These are phyloP conservation scores for Rhinolophus ferrumequinum DNA, from an alignment of 2,113 vertebrate genomes.

Conservation along the genomic window DNA sequence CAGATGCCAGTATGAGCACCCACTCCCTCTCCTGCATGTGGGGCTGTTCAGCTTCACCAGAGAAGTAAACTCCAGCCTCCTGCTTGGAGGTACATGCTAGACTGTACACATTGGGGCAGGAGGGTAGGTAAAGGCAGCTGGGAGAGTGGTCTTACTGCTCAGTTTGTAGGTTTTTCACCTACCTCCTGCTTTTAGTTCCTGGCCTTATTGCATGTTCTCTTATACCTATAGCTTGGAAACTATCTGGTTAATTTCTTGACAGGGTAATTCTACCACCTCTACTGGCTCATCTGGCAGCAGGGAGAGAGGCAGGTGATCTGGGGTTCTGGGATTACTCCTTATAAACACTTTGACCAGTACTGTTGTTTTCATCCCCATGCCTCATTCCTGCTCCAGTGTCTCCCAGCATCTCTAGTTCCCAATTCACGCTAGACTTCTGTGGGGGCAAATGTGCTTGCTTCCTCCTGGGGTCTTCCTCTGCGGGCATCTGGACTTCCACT, in stretches of 20 bases:
- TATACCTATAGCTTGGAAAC: not conserved
- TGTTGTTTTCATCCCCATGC: not conserved
- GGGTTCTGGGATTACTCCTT: not conserved
- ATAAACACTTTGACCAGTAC: not conserved
- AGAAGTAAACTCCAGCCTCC: not conserved
- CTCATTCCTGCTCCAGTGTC: not conserved
- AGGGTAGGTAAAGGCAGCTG: not conserved
- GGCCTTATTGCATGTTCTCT: not conserved
- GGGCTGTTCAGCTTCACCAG: not conserved
- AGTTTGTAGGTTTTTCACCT: not conserved
- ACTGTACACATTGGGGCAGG: not conserved
- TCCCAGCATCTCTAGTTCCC: not conserved
- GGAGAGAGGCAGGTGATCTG: not conserved
- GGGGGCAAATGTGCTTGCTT: not conserved
- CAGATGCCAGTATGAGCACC: not conserved
- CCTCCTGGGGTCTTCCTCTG: not conserved
- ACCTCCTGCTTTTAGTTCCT: not conserved
- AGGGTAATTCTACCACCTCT: not conserved
- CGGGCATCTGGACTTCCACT: not conserved
- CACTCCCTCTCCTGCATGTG: accelerated
- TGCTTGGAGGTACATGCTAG: too few species aligned
- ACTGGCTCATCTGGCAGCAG: not conserved
- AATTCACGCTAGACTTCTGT: not conserved
- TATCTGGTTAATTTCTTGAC: not conserved
- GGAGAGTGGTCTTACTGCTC: not conserved